Base-by-base conservation (phyloP, 2,797 vertebrate species). In the Lithobates sylvaticus region DNA sequence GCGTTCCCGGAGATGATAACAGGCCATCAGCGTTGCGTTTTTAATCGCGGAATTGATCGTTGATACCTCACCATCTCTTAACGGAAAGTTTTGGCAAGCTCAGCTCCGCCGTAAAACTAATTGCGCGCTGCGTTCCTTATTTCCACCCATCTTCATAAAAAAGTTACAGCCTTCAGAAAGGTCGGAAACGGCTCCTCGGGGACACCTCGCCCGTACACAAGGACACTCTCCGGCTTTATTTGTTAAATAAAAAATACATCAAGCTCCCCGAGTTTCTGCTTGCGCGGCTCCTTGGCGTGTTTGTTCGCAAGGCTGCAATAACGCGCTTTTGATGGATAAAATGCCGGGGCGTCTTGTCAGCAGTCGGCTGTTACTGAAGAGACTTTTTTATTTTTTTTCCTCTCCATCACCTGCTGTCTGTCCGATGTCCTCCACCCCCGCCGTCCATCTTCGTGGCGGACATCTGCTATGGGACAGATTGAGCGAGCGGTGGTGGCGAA, bases 401-500 rank as follows among this genome's bases (percentile, higher is more conserved):
- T 90, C 91, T 88, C 90, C 91, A 85, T 91, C 47, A 15, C 83
- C 88, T 91, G 87, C 89, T 90, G 81, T 83, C 91, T 86, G 89
- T 88, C 79, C 78, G 64, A n/a, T 87, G 85, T 91, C 89, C 88
- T 92, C 89, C 90, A 89, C 86, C 84, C 90, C 90, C 44, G 68
- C 81, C 92, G 90, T 92, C 90, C 88, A 90, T 91, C 91, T 88
- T 91, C 91, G 89, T 92, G 89, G 85, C 54, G 88, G 91, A 44
- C 90, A 91, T 93, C 92, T 92, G 90, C 90, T 92, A 88, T 32
- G 88, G 90, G 91, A 91, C 91, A 93, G 91, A 92, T 92, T 92
- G 92, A 88, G 91, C 90, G 90, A 89, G 89, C 89, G 90, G 91
- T 90, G 90, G 91, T 90, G 91, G 92, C 89, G 92, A 91, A 32